Evolutionary conservation across 1,140 invertebrate species (phyloP), one percentile per base, ranked within the genome.

Genomic region (Drosophila ficusphila): DNA sequence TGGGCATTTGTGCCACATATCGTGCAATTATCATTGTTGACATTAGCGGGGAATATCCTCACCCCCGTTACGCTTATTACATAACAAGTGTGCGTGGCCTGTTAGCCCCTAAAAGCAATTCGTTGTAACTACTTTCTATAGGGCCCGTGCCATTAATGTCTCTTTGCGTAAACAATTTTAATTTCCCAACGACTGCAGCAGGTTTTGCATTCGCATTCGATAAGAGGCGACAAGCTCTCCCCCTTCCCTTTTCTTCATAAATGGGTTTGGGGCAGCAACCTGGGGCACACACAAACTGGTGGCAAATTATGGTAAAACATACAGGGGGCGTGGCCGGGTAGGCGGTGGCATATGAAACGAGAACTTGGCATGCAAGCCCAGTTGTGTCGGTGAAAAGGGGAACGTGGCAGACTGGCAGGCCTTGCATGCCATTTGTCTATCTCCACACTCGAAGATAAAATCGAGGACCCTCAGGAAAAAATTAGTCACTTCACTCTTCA

Each of bases 261-360:
- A 54, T 61, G 65, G 58, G 42, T 38, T 38, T 58, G 54, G 60
- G 49, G 46, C 38, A 36, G n/a, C 72, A 52, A 36, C 38, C 58
- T 57, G 25, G 11, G 57, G 58, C 34, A 19, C 51, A 67, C 70
- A 42, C 27, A 46, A 64, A 44, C 79, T 61, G 71, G 76, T 68
- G 81, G 81, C 76, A 76, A 86, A 79, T 85, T 85, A 86, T 85
- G 81, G 71, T 85, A 85, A 85, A 86, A 86, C 76, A 79, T 85
- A 79, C 76, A 76, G 64, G 49, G 27, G 68, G 68, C 53, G 58
- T 41, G 62, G 57, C 52, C 48, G 39, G 36, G 64, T 44, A 38
- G 65, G 72, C 39, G 65, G 64, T 67, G 56, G 77, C 77, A 76
- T 70, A 70, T 61, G 27, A 76, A 79, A 81, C 67, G 76, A 86